Base-by-base conservation (phyloP, 2,888 invertebrate species). In the Yponomeuta sedellus region DNA sequence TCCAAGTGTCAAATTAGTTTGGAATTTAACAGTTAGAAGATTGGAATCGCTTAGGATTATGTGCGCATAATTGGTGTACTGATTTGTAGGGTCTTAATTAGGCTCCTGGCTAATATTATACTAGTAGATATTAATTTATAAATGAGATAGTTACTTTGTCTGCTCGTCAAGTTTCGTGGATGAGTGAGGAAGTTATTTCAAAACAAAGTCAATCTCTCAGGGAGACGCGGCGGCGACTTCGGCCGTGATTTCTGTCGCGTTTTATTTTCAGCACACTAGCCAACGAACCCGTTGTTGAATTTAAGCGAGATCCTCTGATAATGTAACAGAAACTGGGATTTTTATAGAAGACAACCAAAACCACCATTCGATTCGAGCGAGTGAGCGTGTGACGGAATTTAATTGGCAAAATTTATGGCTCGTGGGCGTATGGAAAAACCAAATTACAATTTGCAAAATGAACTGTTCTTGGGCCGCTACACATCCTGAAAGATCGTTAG, bases 371-470 rank as follows among this genome's bases (percentile, higher is more conserved):
- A 59, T 22, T 22, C 59, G 59, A 20, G 20, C 22, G 12, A 12
- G 16, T 52, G 20, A 59, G 22, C 25, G 59, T 20, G 59, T 59
- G 22, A 59, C 59, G 59, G 59, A 59, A 59, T 22, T 59, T 10
- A 4, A 59, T 22, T 59, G 25, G 10, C 59, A 12, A 25, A 59
- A 22, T 59, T 59, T 59, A 59, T 25, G 59, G 25, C 19, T n/a
- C 25, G 11, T 20, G 20, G 22, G 25, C 22, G 58, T 8, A 20
- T 8, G 1, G 10, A 44, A 44, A 44, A 12, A 52, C 12, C 12
- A 16, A 52, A 52, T 52, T 52, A 16, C 5, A 52, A 52, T 12
- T 12, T 52, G 16, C 16, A 12, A 52, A 52, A 52, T 52, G 4
- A 52, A 5, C 16, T 52, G 44, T 52, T 52, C 44, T 16, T 52